Evolutionary conservation across 2,888 invertebrate species (phyloP), one percentile per base, ranked within the genome.

Genomic region (Ophioninae sp.): DNA sequence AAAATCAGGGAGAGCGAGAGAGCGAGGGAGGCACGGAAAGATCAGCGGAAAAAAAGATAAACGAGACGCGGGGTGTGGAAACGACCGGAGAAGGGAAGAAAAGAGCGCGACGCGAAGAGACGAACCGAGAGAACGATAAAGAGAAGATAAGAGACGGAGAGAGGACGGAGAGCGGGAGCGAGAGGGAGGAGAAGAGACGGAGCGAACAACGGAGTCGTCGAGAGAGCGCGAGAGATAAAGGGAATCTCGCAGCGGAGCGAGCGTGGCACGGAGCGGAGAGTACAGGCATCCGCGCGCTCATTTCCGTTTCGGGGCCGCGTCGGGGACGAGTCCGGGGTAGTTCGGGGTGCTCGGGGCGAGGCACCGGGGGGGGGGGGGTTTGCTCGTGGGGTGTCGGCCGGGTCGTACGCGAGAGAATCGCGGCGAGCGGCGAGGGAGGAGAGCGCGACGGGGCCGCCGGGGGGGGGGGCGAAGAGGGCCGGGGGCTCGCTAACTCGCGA

Each of bases 201-300:
- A 56, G 57, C n/a, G 70, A 57, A 13, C 37, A 20, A 72, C 30
- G 3, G 30, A 30, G 10, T 44, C 44, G 8, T 44, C 10, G 82
- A 81, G 79, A 68, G 79, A 83, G 85, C 78, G 56, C 37, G 79
- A 83, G 80, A 57, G 86, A 85, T 62, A 73, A 61, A 62, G 73
- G 23, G 72, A 72, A 57, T 70, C 65, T 70, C 65, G 81, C 67
- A 59, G 76, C 56, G 76, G 73, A 88, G 81, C 37, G 73, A 70
- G 81, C 64, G 80, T 81, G 81, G 86, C 62, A 75, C 74, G 61
- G 83, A 80, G 80, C 73, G 83, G 81, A 83, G 83, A 86, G 91
- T 89, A 89, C 90, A 91, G 92, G 92, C 92, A 92, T 92, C 91
- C 92, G 92, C 92, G 91, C 90, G 91, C 92, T 92, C 92, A 92